These are phyloP conservation scores for Cantharis lateralis DNA, from an alignment of 2,888 invertebrate genomes.

Conservation along the genomic window DNA sequence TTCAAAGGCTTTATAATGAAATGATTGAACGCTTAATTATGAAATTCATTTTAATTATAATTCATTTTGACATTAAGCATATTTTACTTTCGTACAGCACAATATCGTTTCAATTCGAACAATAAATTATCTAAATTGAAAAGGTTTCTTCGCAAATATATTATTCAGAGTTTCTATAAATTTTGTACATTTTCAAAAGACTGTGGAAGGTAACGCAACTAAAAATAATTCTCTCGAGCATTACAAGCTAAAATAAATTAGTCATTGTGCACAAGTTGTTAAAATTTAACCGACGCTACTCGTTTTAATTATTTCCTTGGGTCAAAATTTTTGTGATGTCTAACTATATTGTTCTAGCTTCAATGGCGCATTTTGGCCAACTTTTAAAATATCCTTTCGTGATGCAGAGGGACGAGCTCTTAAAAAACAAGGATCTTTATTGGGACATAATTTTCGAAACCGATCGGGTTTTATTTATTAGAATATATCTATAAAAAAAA, in stretches of 20 bases:
- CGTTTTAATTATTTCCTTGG: neutral
- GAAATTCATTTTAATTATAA: neutral
- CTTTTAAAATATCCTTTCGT: neutral
- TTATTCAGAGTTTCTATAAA: neutral
- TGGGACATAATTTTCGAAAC: neutral
- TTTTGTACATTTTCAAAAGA: neutral
- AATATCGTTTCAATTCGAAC: neutral
- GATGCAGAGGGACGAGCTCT: neutral
- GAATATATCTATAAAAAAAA: neutral
- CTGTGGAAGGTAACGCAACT: neutral
- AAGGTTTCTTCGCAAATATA: neutral
- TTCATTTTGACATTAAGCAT: neutral
- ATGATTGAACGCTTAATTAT: neutral
- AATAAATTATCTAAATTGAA: neutral
- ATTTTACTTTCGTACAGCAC: neutral
- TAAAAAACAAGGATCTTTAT: neutral
- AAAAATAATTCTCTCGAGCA: neutral
- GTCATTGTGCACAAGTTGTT: neutral
- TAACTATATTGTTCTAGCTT: neutral
- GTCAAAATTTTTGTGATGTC: neutral
- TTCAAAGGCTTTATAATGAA: slow-evolving; percentile 5
- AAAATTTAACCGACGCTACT: neutral
- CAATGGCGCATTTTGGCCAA: neutral
- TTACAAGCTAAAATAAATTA: neutral
- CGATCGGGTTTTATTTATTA: neutral